Base-by-base conservation (phyloP, 2,888 invertebrate species). In the Dynastes hyllus region DNA sequence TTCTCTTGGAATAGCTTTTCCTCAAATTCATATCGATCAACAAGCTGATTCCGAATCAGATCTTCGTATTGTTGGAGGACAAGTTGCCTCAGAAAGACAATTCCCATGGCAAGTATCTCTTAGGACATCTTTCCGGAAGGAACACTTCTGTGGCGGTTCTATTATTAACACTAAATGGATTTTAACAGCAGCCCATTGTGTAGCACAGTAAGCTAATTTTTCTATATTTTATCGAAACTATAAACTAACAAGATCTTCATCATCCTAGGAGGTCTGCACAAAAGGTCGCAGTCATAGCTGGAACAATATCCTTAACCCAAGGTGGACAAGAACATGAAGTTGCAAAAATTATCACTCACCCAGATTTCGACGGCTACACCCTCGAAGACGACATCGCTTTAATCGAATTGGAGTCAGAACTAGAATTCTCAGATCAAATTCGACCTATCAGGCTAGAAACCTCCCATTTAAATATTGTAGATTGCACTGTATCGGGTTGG, bases 121-220 rank as follows among this genome's bases (percentile, higher is more conserved):
- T 0, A 85, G 92, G 2, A 82, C 88, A 61, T 88, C 87, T 82
- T 90, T 89, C 0, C 32, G 13, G 2, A 87, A 89, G 5, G 89
- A 90, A 83, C 92, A 92, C 83, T 92, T 92, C 85, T 93, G 93
- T 81, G 92, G 92, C 0, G 93, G 92, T 0, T 92, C 92, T 0
- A 87, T 93, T 1, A 85, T 92, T 11, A 90, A 91, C 32, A 90
- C 91, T 0, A 85, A 90, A 11, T 90, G 90, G 5, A 81, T 84
- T 29, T 75, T 84, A 13, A 84, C 84, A 11, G 83, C 84, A 8
- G 83, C 84, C 2, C 83, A 84, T 58, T 84, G 84, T 58, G 79
- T 84, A 29, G 5, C 77, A n/a, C 73, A 78, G 84, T 84, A 82
- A 82, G 66, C 1, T 40, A 32, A 53, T n/a, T n/a, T 4, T 71